Evolutionary conservation across 2,888 invertebrate genomes (phyloP).

Genomic region (Oscheius onirici): DNA sequence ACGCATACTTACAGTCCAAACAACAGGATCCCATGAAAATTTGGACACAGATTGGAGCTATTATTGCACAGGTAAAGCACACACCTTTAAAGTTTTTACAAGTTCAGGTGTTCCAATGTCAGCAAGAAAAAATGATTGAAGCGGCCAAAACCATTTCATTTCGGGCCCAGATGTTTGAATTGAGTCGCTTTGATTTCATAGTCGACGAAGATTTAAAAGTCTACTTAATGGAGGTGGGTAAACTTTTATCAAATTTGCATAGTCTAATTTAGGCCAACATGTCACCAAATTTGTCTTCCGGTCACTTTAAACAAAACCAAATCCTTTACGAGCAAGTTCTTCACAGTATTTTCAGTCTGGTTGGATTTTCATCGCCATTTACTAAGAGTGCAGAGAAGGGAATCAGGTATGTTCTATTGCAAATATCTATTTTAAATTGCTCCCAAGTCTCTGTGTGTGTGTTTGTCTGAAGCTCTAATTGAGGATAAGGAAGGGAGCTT

Average conservation of each 20-base stretch:
- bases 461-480: no score
- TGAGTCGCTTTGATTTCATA: slow-evolving; percentile 92
- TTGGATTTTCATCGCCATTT: slow-evolving; percentile 77
- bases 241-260: not conserved
- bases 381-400: slow-evolving; percentile 32
- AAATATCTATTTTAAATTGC: no score
- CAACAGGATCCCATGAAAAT: slow-evolving; percentile 81
- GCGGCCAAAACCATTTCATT: slow-evolving; percentile 33
- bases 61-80: slow-evolving; percentile 81
- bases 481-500: no score
- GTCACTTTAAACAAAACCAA: slow-evolving; percentile 86
- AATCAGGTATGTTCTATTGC: slow-evolving; percentile 22
- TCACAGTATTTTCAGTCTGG: slow-evolving; percentile 83
- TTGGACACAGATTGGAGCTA: slow-evolving; percentile 84
- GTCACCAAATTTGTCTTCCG: slow-evolving; percentile 95
- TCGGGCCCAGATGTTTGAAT: slow-evolving; percentile 82
- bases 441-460: no score
- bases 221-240: slow-evolving; percentile 83
- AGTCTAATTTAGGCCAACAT: slow-evolving; percentile 83
- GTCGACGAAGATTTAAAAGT: slow-evolving; percentile 87
- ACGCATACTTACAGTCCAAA: slow-evolving; percentile 77
- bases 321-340: slow-evolving; percentile 88
- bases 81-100: not conserved
- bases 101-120: slow-evolving; percentile 58
- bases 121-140: slow-evolving; percentile 60